Evolutionary conservation across 2,797 vertebrate species (phyloP), one percentile per base, ranked within the genome.

Genomic region (Gadopsis bispinosus): DNA sequence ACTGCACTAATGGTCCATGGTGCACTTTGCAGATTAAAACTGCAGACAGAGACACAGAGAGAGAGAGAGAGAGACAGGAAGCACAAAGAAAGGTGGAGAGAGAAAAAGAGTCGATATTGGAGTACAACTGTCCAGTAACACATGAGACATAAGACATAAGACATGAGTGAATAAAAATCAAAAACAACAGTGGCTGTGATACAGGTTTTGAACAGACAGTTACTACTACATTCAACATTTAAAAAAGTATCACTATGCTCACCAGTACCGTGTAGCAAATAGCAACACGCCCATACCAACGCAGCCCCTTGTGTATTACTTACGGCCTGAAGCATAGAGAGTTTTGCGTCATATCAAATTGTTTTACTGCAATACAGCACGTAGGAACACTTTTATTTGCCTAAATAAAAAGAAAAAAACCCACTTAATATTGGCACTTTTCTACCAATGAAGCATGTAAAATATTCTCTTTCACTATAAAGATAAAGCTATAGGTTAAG

Each of bases 11-110:
- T 90, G 86, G 85, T 43, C 85, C 89, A 90, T 69, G 77, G 85
- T 92, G 87, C 90, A 94, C 91, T 94, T 90, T 92, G 88, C 83
- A 89, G 87, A 94, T 91, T 92, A 91, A 90, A 91, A 90, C 87
- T 86, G 85, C 75, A 91, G 83, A 69, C 53, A 67, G 60, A 83
- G 41, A 65, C 50, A 63, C 59, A 62, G 53, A 72, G 31, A 68
- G 63, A 83, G 37, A 66, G 54, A 54, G 56, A 64, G n/a, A 72
- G 66, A 62, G 51, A 43, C 37, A 67, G 65, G 51, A 72, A 29
- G 43, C 17, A 47, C 17, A 19, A 17, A 47, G 17, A 17, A 45
- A 14, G 16, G 43, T 45, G 43, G 14, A 47, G 43, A 17, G 43
- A 29, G n/a, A 31, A 14, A 26, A 31, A 7, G 17, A 41, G 29